Evolutionary conservation across 2,888 invertebrate species (phyloP), one percentile per base, ranked within the genome.

Genomic region (Pocota personata): DNA sequence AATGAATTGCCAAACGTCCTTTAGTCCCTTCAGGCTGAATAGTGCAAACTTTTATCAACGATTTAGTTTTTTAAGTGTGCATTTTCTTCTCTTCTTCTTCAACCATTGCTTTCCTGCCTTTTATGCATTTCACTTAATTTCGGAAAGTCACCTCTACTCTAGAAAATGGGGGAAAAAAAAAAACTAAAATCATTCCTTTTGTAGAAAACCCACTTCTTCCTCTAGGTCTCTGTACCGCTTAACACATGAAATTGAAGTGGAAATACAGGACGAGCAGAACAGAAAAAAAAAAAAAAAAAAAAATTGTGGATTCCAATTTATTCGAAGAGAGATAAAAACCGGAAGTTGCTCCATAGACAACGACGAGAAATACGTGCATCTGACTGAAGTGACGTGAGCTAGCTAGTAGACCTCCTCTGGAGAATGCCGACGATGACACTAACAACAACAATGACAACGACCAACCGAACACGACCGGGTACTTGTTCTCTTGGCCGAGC

Each of bases 401-500:
- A 52, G 43, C 69, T 60, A 40, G 58, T 35, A 69, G 71, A 58
- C 37, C 67, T 67, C 37, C 62, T 62, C 46, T 24, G n/a, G 24
- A 58, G 76, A 64, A 52, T 72, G 37, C 50, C 64, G 21, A 2
- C 32, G 16, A 10, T 30, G 12, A 35, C 10, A 66, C 43, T 8
- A 66, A 75, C 71, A 76, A 64, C 62, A 78, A 79, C 62, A 43
- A 62, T 32, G 67, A 24, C 40, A 57, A 60, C 27, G 37, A 52
- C 67, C 58, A 66, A 60, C 58, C 58, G 10, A 46, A 57, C 62
- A 57, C 43, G 35, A 62, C 58, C 46, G 60, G 57, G 57, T 48
- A 66, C 77, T 69, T 76, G 76, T 87, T 82, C 86, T 76, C 75
- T 55, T 82, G 82, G 83, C 73, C 87, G 71, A 88, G 76, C 87